Conservation (phyloP, 1,140 invertebrate species). For the Hyposmocoma kahamanoa region DNA sequence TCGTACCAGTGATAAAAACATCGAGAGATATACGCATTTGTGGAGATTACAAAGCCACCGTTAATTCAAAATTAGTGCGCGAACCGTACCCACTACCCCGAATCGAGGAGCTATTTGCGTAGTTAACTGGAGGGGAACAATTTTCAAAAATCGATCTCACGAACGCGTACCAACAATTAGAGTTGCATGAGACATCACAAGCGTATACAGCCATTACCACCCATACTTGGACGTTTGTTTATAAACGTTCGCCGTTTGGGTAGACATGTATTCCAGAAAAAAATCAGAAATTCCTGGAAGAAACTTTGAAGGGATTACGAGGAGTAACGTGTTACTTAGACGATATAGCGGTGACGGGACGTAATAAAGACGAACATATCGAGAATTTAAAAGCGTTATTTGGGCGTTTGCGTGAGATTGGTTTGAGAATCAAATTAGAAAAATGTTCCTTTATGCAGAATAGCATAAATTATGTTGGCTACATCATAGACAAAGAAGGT, state of each 20-base stretch:
- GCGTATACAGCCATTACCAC: not conserved
- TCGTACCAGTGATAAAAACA: not conserved
- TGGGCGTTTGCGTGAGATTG: not conserved
- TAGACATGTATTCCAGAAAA: conserved; percentile 4
- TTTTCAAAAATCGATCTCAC: conserved; percentile 6
- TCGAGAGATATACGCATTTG: not conserved
- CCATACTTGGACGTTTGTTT: not conserved
- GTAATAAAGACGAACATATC: conserved; percentile 32
- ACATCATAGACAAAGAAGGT: conserved; percentile 3
- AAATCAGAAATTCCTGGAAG: conserved; percentile 1
- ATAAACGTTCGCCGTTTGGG: not conserved
- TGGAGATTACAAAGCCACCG: conserved; percentile 1
- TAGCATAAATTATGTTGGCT: not conserved
- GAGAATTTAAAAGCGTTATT: not conserved
- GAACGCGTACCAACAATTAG: not conserved
- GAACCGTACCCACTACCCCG: not conserved
- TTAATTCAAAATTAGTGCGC: not conserved
- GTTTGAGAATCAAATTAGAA: not conserved
- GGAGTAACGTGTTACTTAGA: not conserved
- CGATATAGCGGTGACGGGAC: conserved; percentile 18
- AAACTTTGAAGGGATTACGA: not conserved
- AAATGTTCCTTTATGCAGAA: conserved; percentile 1
- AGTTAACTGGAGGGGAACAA: not conserved
- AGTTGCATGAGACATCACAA: not conserved
- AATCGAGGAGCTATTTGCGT: not conserved